Conservation (phyloP, 2,888 invertebrate species). For the Bibio marci region DNA sequence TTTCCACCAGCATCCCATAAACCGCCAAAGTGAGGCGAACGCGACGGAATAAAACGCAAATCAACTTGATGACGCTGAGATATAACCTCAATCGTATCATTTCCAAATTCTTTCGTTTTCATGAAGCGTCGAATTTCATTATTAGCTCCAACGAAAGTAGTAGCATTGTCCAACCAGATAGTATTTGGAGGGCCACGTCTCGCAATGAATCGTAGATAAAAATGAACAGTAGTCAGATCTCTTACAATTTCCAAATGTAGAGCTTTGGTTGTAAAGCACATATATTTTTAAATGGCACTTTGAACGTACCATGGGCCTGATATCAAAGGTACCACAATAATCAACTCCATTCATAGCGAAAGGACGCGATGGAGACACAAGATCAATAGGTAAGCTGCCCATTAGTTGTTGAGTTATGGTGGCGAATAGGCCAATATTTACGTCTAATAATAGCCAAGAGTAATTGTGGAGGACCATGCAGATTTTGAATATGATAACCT, state of each 20-base stretch:
- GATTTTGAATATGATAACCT: too few species aligned
- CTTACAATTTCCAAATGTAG: conserved; percentile 9
- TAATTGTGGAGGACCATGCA: too few species aligned
- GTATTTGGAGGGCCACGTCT: conserved; percentile 13
- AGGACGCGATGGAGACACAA: conserved; percentile 7
- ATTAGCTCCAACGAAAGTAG: conserved; percentile 17
- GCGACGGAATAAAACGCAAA: too few species aligned
- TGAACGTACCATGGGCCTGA: conserved; percentile 10
- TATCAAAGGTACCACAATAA: conserved; percentile 12
- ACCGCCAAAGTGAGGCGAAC: too few species aligned
- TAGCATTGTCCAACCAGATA: conserved; percentile 16
- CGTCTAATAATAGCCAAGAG: too few species aligned
- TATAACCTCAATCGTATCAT: too few species aligned
- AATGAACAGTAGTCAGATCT: conserved; percentile 12
- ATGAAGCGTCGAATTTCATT: background rate
- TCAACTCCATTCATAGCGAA: conserved; percentile 11
- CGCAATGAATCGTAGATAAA: conserved; percentile 15
- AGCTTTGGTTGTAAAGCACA: conserved; percentile 12
- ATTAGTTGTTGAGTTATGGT: conserved; percentile 10
- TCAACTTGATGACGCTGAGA: too few species aligned
- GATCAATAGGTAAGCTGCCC: conserved; percentile 13
- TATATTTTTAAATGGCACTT: conserved; percentile 12
- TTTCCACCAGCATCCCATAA: too few species aligned
- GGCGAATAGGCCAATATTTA: too few species aligned
- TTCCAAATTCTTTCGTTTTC: too few species aligned